Evolutionary conservation across 2,113 vertebrate species (phyloP).

Genomic region (Hipposideros armiger): DNA sequence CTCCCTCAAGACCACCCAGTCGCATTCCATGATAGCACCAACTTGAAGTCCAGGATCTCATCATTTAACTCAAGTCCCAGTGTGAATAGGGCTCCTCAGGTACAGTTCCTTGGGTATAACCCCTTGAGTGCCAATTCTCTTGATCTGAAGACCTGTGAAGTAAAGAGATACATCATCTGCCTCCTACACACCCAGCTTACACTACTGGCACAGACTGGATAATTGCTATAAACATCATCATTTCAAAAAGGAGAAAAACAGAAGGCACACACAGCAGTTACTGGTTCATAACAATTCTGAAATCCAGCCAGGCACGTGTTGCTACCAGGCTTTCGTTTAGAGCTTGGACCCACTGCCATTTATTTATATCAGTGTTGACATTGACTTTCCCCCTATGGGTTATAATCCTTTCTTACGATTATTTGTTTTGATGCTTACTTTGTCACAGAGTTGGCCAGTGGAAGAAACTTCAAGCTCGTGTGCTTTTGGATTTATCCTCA

Average conservation of each 20-base stretch:
- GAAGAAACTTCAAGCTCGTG: neutral
- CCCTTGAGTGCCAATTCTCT: neutral
- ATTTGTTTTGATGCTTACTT: neutral
- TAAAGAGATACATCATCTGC: neutral
- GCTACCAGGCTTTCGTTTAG: neutral
- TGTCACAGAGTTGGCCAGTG: neutral
- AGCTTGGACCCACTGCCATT: neutral
- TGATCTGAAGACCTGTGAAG: neutral
- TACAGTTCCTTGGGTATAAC: neutral
- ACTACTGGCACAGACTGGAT: neutral
- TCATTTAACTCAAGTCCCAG: neutral
- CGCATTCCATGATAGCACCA: neutral
- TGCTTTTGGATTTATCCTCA: neutral
- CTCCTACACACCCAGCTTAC: neutral
- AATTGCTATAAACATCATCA: neutral
- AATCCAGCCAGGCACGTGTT: neutral
- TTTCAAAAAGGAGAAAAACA: neutral
- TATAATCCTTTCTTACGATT: constrained; percentile 1
- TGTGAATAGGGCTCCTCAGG: neutral
- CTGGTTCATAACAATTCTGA: neutral
- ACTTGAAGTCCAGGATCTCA: neutral
- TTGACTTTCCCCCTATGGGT: neutral
- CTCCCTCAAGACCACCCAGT: neutral
- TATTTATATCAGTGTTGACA: neutral
- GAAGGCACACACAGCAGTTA: neutral